phyloP scores from a whole-genome alignment of 2,888 invertebrate species.

The Dicranocentrus wangi region DNA sequence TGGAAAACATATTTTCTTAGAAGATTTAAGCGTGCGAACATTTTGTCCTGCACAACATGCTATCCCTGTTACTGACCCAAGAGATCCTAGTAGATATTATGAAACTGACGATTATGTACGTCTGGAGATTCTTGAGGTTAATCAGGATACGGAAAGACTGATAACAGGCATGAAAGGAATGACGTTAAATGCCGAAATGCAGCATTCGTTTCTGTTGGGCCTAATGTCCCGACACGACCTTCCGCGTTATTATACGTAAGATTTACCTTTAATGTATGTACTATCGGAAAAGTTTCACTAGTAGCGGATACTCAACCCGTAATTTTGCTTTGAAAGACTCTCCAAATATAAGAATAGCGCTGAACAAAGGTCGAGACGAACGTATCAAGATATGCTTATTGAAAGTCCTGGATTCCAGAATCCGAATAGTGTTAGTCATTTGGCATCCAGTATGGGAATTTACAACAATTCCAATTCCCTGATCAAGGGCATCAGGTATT shows the following conservation, averaged over 20 bases:
- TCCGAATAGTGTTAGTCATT: slow-evolving; percentile 89
- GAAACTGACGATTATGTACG: slow-evolving; percentile 88
- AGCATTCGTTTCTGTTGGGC: slow-evolving; percentile 85
- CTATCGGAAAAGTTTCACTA: no score
- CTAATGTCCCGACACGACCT: slow-evolving; percentile 80
- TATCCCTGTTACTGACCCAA: slow-evolving; percentile 64
- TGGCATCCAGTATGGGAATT: slow-evolving; percentile 84
- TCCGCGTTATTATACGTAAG: slow-evolving; percentile 75
- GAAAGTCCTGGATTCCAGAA: slow-evolving; percentile 90
- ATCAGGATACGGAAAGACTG: slow-evolving; percentile 89
- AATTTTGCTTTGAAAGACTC: slow-evolving; percentile 31
- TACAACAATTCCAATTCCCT: slow-evolving; percentile 82
- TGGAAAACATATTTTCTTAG: slow-evolving; percentile 85
- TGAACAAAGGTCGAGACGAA: slow-evolving; percentile 79
- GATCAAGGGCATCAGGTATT: slow-evolving; percentile 82
- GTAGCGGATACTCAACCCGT: no score
- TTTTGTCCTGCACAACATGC: slow-evolving; percentile 66
- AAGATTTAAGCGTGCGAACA: slow-evolving; percentile 89
- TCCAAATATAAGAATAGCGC: slow-evolving; percentile 15
- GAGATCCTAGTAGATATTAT: slow-evolving; percentile 78
- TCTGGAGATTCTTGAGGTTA: slow-evolving; percentile 89
- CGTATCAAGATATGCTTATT: slow-evolving; percentile 87
- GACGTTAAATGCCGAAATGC: slow-evolving; percentile 82
- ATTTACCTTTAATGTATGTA: no score
- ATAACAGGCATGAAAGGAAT: slow-evolving; percentile 89